A percentile compares a stretch with the other conserved stretches of the same genome.
Evolutionary conservation across 2,113 vertebrate species (phyloP).

Genomic region (Equus przewalskii): DNA sequence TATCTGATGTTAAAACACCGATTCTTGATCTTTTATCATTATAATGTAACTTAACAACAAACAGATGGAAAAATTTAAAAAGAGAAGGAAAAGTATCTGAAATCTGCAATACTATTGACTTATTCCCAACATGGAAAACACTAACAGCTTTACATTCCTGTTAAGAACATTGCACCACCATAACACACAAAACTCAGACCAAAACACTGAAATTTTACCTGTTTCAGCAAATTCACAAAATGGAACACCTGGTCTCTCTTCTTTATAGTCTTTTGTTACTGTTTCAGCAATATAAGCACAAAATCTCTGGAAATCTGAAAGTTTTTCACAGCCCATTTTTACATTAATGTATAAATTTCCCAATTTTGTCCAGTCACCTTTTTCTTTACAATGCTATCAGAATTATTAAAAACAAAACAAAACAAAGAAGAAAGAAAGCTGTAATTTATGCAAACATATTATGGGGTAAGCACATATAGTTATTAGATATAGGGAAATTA

Average conservation of each 20-base stretch:
- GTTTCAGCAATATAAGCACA: constrained; percentile 89
- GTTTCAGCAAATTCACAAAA: constrained; percentile 93
- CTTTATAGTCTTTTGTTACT: constrained; percentile 89
- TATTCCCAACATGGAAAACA: neutral
- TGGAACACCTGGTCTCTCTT: constrained; percentile 89
- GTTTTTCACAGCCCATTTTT: constrained; percentile 87
- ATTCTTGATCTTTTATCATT: neutral
- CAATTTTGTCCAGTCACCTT: constrained; percentile 92
- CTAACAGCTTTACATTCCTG: neutral
- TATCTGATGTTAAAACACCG: neutral
- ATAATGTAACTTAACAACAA: constrained; percentile 30
- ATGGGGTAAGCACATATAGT: neutral
- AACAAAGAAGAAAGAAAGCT: neutral
- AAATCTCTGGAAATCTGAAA: constrained; percentile 90
- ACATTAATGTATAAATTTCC: constrained; percentile 90
- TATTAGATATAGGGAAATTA: neutral
- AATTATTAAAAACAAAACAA: constrained; percentile 61
- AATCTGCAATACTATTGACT: neutral
- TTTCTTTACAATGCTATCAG: constrained; percentile 92
- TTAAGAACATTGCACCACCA: neutral
- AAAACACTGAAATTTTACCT: constrained; percentile 87
- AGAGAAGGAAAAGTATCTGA: neutral
- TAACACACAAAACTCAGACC: neutral
- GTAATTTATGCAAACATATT: constrained; percentile 30
- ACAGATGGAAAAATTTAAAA: neutral